Percentiles rank a stretch among this genome's conserved stretches.
These are phyloP conservation scores for Zygaena filipendulae DNA, from an alignment of 2,888 invertebrate genomes.

Conservation along the genomic window DNA sequence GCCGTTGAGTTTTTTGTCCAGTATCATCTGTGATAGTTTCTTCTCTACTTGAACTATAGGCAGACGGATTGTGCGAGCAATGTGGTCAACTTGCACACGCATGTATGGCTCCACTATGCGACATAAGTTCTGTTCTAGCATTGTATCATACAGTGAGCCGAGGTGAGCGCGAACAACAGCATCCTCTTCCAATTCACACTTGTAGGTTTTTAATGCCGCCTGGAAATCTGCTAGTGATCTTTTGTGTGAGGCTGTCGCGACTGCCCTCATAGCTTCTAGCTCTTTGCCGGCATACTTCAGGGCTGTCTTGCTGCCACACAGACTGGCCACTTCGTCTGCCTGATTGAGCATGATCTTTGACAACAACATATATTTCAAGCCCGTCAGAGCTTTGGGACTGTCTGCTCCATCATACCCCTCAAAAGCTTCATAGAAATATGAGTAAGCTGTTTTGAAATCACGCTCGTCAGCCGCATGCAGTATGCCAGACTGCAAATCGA, in stretches of 20 bases:
- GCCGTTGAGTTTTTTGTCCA: constrained; percentile 97
- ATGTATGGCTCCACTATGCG: constrained; percentile 99
- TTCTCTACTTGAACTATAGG: constrained; percentile 94
- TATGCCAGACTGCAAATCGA: constrained; percentile 98
- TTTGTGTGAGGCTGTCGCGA: constrained; percentile 96
- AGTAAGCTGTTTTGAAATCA: constrained; percentile 99
- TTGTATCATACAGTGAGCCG: constrained; percentile 95
- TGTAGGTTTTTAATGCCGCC: constrained; percentile 85
- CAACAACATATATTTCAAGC: constrained; percentile 99
- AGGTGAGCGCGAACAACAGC: constrained; percentile 97
- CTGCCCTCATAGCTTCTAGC: constrained; percentile 97
- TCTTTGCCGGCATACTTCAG: constrained; percentile 96
- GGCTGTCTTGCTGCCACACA: constrained; percentile 96
- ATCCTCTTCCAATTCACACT: constrained; percentile 92
- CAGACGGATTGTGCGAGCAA: constrained; percentile 90
- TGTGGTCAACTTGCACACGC: constrained; percentile 92
- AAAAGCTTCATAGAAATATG: constrained; percentile 99
- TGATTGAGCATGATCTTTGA: constrained; percentile 98
- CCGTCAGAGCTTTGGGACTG: constrained; percentile 88
- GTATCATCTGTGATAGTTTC: constrained; percentile 99
- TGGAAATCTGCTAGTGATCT: constrained; percentile 98
- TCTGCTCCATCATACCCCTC: constrained; percentile 98
- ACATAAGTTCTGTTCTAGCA: constrained; percentile 99
- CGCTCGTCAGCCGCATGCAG: constrained; percentile 99
- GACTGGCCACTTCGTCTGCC: constrained; percentile 95